Conservation (phyloP, 1,140 invertebrate genomes). For the Acromyrmex charruanus region DNA sequence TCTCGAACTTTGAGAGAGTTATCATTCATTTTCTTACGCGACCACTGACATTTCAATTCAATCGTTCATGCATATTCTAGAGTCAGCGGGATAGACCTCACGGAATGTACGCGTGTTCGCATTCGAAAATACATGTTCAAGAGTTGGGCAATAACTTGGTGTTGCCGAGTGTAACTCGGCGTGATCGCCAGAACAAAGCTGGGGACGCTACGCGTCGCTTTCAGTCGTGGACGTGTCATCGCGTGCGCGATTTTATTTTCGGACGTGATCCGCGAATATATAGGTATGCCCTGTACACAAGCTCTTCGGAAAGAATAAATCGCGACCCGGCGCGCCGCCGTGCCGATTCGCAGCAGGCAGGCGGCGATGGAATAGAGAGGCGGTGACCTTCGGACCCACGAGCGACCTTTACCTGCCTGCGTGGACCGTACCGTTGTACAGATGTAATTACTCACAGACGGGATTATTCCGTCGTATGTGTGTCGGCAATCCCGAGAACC, state of each 20-base stretch:
- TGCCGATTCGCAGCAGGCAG: slow-evolving; percentile 64
- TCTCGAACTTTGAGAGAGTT: background rate
- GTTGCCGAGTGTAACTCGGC: background rate
- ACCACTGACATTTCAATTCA: slow-evolving; percentile 17
- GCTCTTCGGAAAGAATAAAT: background rate
- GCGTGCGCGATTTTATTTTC: slow-evolving; percentile 45
- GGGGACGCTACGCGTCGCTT: background rate
- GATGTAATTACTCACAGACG: slow-evolving; percentile 72
- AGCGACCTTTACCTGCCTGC: slow-evolving; percentile 77
- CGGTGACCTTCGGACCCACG: slow-evolving; percentile 78
- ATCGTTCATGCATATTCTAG: slow-evolving; percentile 2
- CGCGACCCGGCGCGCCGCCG: slow-evolving; percentile 24
- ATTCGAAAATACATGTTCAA: slow-evolving; percentile 31
- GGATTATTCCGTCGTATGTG: slow-evolving; percentile 63
- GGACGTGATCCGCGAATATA: background rate
- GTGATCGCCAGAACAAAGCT: slow-evolving; percentile 18
- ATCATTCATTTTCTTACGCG: background rate
- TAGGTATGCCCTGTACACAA: too few relatives aligned
- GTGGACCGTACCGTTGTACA: slow-evolving; percentile 62
- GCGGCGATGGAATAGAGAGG: slow-evolving; percentile 56
- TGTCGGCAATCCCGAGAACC: slow-evolving; percentile 60
- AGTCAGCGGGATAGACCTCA: background rate
- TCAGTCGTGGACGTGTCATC: slow-evolving; percentile 31
- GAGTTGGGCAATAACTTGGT: background rate
- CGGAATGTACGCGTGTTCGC: background rate